Evolutionary conservation across 2,797 vertebrate species (phyloP).

Genomic region (Urosaurus nigricauda): DNA sequence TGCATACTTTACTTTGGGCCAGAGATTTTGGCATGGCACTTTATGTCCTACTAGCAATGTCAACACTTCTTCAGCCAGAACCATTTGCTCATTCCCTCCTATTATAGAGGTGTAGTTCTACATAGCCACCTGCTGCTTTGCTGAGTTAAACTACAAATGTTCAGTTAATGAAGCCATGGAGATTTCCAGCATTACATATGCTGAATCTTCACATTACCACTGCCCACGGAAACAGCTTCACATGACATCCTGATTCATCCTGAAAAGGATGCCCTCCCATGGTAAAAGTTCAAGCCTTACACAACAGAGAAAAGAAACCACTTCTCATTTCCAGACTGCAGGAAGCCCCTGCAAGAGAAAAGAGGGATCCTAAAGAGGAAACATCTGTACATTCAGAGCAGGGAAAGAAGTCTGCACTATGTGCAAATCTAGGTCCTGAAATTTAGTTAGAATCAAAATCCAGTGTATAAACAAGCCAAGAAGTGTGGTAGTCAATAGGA

Average conservation of each 20-base stretch:
- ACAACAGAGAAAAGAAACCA: conserved; percentile 57
- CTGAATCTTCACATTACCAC: conserved; percentile 20
- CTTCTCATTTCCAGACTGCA: conserved; percentile 71
- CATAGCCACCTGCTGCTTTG: background rate
- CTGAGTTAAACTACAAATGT: background rate
- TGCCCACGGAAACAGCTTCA: conserved; percentile 31
- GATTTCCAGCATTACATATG: background rate
- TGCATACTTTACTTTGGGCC: background rate
- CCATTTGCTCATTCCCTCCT: background rate
- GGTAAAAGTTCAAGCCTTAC: conserved; percentile 59
- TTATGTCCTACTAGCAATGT: conserved; percentile 14
- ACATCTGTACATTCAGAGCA: conserved; percentile 74
- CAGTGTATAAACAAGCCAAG: background rate
- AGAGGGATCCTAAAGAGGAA: conserved; percentile 72
- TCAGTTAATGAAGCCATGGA: background rate
- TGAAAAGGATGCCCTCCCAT: conserved; percentile 20
- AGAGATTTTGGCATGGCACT: background rate
- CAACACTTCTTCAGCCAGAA: background rate
- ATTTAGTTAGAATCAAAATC: background rate
- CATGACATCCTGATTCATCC: conserved; percentile 36
- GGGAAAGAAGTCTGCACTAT: conserved; percentile 41
- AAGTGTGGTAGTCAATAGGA: background rate
- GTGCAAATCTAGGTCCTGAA: conserved; percentile 40
- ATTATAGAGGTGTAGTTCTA: background rate
- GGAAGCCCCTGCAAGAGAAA: conserved; percentile 57